Evolutionary conservation across 2,797 vertebrate species (phyloP).

Genomic region (Molossus alvarezi): DNA sequence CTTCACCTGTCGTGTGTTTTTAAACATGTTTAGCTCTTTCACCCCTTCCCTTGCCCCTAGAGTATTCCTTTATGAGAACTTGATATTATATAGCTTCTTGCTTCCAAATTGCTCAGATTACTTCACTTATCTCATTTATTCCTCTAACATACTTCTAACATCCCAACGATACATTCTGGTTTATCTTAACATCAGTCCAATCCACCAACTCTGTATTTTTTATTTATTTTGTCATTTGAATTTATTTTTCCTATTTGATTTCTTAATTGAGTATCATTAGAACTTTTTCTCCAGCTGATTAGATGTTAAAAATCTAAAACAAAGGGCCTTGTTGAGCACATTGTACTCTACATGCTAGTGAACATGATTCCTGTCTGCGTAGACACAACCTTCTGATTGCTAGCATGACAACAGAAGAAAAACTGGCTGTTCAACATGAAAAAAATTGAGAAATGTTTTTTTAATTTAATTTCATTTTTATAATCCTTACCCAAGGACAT

Average conservation of each 20-base stretch:
- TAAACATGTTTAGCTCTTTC: neutral
- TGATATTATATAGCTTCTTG: neutral
- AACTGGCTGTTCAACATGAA: neutral
- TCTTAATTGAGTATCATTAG: neutral
- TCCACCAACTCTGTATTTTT: neutral
- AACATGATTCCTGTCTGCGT: neutral
- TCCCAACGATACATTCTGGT: neutral
- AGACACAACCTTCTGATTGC: neutral
- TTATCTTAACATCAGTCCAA: neutral
- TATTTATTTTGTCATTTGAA: neutral
- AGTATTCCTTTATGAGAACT: neutral
- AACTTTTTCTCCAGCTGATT: neutral
- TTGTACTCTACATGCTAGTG: neutral
- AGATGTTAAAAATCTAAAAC: neutral
- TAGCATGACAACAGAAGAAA: neutral
- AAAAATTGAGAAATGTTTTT: neutral
- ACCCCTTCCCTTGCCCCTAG: neutral
- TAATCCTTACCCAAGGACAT: too few species aligned
- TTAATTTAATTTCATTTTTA: too few species aligned
- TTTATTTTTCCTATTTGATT: neutral
- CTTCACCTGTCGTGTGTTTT: neutral
- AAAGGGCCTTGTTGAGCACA: neutral
- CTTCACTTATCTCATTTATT: neutral
- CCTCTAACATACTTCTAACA: neutral
- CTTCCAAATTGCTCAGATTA: neutral